Conservation (phyloP, 2,797 vertebrate species). For the Microctenopoma steveboyesi region DNA sequence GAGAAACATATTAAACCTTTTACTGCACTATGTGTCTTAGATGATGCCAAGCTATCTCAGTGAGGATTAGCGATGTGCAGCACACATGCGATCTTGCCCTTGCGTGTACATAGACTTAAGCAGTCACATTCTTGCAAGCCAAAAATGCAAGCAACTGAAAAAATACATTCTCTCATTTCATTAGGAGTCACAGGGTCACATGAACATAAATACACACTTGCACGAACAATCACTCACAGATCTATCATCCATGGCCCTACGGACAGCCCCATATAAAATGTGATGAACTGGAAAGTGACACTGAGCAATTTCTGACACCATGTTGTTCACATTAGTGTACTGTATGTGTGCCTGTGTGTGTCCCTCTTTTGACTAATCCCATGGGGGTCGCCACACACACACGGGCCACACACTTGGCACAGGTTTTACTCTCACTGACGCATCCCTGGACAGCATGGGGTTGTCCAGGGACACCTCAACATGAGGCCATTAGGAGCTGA, state of each 20-base stretch:
- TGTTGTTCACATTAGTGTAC: conserved; percentile 15
- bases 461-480: too few species aligned
- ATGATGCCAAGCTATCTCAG: background rate
- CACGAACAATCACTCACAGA: conserved; percentile 15
- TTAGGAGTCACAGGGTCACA: conserved; percentile 37
- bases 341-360: conserved; percentile 2
- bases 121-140: conserved; percentile 23
- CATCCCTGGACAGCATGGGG: too few species aligned
- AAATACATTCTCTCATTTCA: conserved; percentile 36
- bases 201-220: conserved; percentile 8
- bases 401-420: too few species aligned
- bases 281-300: conserved; percentile 66
- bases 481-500: too few species aligned
- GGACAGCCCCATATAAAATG: conserved; percentile 39
- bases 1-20: too few species aligned
- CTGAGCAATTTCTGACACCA: conserved; percentile 50
- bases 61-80: conserved; percentile 25
- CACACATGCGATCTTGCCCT: conserved; percentile 21
- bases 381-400: too few species aligned
- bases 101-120: conserved; percentile 36
- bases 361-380: too few species aligned
- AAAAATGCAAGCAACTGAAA: conserved; percentile 33
- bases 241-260: conserved; percentile 35
- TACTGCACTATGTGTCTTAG: too few species aligned
- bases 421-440: too few species aligned